phyloP scores from a whole-genome alignment of 2,888 invertebrate species.

The Patella depressa region DNA sequence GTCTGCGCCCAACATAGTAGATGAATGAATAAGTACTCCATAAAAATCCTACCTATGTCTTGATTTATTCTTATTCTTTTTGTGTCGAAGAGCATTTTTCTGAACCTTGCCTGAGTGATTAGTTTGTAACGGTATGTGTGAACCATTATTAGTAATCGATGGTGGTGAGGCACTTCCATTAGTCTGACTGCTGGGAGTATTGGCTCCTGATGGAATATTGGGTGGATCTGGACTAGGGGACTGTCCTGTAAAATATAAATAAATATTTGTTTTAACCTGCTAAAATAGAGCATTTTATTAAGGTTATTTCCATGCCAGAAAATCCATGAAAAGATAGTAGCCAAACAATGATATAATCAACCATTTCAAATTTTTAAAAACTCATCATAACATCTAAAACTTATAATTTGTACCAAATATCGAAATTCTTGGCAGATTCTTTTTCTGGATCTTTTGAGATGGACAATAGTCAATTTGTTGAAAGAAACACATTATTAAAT shows the following conservation, averaged over 20 bases:
- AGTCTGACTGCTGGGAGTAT: conserved; percentile 45
- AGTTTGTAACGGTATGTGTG: conserved; percentile 40
- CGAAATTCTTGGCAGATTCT: background rate
- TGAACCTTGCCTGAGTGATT: conserved; percentile 57
- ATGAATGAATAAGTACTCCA: background rate
- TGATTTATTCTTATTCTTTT: conserved; percentile 58
- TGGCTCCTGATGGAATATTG: conserved; percentile 55
- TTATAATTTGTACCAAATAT: background rate
- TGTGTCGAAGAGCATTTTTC: conserved; percentile 52
- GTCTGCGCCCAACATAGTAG: background rate
- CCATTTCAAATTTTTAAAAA: no score
- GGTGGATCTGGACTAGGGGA: conserved; percentile 56
- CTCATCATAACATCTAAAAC: no score
- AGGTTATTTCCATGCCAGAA: no score
- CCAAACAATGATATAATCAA: no score
- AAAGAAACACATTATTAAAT: background rate
- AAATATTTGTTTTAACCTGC: no score
- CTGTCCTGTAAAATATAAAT: conserved; percentile 36
- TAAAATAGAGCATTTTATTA: no score
- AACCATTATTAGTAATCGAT: conserved; percentile 49
- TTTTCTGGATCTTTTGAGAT: no score
- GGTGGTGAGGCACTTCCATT: conserved; percentile 47
- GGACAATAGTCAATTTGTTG: no score
- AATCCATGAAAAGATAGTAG: no score
- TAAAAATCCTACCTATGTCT: conserved; percentile 47